phyloP scores from a whole-genome alignment of 2,113 vertebrate species.

The Colaptes auratus region DNA sequence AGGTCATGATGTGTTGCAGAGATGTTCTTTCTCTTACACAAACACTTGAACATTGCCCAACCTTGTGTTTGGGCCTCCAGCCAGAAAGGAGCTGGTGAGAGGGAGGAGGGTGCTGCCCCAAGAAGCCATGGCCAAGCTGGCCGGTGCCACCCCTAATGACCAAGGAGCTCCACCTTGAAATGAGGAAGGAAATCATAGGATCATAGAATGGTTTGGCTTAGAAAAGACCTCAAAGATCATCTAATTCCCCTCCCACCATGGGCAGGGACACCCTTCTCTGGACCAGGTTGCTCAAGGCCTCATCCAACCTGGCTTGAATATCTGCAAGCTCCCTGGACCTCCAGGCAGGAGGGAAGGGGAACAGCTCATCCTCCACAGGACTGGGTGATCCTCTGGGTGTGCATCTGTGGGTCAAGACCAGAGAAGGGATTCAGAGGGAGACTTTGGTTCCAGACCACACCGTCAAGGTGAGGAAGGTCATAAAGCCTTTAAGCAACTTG shows the following conservation, averaged over 20 bases:
- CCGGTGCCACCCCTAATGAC: accelerated
- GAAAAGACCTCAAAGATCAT: too few species aligned
- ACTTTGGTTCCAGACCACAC: background rate
- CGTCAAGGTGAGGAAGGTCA: background rate
- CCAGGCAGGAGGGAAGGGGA: background rate
- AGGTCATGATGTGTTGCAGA: background rate
- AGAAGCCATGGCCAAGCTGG: accelerated
- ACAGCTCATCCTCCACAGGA: background rate
- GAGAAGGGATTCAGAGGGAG: background rate
- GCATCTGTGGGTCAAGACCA: accelerated
- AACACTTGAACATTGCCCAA: background rate
- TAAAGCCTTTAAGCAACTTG: background rate
- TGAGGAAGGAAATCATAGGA: too few species aligned
- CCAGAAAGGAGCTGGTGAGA: background rate
- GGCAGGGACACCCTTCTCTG: too few species aligned
- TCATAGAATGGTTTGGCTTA: too few species aligned
- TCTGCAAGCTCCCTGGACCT: too few species aligned
- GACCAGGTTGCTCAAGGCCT: too few species aligned
- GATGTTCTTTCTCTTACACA: background rate
- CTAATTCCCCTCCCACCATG: too few species aligned
- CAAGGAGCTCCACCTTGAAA: background rate
- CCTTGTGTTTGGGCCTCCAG: background rate
- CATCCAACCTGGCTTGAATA: too few species aligned
- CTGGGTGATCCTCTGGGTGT: background rate
- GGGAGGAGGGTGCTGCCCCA: background rate